Conservation (phyloP, 2,888 invertebrate species). For the Tiphia femorata region DNA sequence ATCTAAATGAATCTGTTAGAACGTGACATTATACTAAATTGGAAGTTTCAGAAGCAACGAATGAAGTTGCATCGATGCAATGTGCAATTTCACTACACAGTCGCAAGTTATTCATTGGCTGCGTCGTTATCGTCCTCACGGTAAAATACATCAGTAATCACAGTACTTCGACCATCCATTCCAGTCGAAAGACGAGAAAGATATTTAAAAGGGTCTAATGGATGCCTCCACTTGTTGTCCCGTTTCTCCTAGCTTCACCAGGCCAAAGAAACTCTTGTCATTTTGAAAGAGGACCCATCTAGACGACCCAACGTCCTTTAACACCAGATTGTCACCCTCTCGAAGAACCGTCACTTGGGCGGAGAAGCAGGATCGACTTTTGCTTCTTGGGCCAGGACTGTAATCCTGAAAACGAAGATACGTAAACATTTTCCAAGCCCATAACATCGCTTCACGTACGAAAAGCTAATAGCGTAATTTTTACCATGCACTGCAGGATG, state of each 20-base stretch:
- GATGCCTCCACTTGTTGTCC: constrained; percentile 45
- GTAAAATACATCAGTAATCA: too few species aligned
- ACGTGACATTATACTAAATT: too few species aligned
- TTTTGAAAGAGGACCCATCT: constrained; percentile 79
- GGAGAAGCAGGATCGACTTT: constrained; percentile 62
- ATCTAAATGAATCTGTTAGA: too few species aligned
- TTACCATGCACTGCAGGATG: constrained; percentile 78
- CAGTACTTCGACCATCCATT: too few species aligned
- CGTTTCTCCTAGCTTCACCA: constrained; percentile 79
- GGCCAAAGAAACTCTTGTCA: constrained; percentile 86
- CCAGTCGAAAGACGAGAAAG: too few species aligned
- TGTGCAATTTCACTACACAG: too few species aligned
- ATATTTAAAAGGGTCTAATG: too few species aligned
- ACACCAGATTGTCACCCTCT: constrained; percentile 75
- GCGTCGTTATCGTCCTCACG: too few species aligned
- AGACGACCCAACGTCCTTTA: constrained; percentile 79
- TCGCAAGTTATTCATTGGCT: too few species aligned
- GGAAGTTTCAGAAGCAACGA: too few species aligned
- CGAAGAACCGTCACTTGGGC: constrained; percentile 53
- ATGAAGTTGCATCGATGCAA: too few species aligned
- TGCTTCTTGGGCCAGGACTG: constrained; percentile 56
- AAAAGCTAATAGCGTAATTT: background rate
- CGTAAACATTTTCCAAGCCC: background rate
- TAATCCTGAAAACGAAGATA: constrained; percentile 47
- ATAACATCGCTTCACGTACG: background rate